phyloP scores from a whole-genome alignment of 2,797 vertebrate genomes.

The Urophycis tenuis region DNA sequence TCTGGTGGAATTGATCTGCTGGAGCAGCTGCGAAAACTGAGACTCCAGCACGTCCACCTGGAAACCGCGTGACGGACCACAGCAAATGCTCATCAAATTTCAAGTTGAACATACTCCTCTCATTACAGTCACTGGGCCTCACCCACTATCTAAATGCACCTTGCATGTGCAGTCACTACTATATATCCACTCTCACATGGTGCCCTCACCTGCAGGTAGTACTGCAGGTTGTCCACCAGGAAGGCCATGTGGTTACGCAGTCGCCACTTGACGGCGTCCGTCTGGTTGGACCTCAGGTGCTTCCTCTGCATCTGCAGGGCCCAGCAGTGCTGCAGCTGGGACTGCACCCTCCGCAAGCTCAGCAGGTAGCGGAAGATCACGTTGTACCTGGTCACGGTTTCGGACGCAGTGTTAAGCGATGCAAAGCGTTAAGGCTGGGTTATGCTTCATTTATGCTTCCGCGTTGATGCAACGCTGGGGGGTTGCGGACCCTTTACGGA shows the following conservation, averaged over 20 bases:
- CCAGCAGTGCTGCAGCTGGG: constrained; percentile 97
- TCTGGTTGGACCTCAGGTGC: constrained; percentile 87
- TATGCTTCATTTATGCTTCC: no score
- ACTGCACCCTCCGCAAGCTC: constrained; percentile 91
- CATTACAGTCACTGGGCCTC: neutral
- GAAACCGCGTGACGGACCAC: neutral
- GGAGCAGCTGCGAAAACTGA: constrained; percentile 97
- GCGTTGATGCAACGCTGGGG: no score
- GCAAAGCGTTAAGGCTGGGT: no score
- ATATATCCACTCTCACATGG: neutral
- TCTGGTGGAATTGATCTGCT: constrained; percentile 90
- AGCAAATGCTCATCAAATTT: neutral
- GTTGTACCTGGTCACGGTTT: constrained; percentile 78
- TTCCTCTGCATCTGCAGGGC: constrained; percentile 97
- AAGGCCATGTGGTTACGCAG: constrained; percentile 98
- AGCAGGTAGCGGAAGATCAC: constrained; percentile 95
- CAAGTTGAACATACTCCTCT: neutral
- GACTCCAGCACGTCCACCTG: constrained; percentile 98
- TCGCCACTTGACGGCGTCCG: constrained; percentile 87
- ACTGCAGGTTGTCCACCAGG: constrained; percentile 96
- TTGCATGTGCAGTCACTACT: neutral
- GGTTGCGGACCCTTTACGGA: no score
- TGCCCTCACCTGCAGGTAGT: constrained; percentile 85
- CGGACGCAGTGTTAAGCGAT: neutral
- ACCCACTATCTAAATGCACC: neutral